Evolutionary conservation across 2,888 invertebrate species (phyloP), one percentile per base, ranked within the genome.

Genomic region (Hedya salicella): DNA sequence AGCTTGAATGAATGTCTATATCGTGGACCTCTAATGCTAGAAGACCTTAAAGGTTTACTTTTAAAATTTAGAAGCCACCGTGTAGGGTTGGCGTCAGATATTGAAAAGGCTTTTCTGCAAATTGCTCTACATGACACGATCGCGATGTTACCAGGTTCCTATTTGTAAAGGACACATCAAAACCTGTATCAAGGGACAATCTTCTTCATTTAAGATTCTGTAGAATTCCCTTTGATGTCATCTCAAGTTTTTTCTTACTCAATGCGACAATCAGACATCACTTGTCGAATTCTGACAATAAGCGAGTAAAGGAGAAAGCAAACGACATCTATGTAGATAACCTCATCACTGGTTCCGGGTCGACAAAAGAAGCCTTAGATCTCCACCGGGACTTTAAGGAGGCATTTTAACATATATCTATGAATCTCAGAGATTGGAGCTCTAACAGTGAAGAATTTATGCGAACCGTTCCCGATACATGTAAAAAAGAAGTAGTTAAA

Each of bases 161-260:
- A 16, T 21, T 21, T 11, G 3, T 21, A 6, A 21, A 21, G 6
- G 21, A 21, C 1, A 21, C 48, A 13, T 25, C 49, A 13, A 25
- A 25, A 49, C n/a, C 25, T 0, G n/a, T 21, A 25, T 25, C 13
- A 13, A 13, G 5, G 3, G n/a, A 25, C 21, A 49, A 25, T n/a
- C 4, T 49, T 3, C 13, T 25, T 6, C 11, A 49, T 21, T n/a
- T 49, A 3, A 49, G 49, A n/a, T 49, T 49, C 49, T 25, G 49
- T 49, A 49, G 49, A 21, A 25, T 49, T 3, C 21, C 49, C 4
- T 49, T 49, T 25, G 49, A 25, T 3, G 49, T 49, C n/a, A 49
- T 49, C 9, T 69, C 69, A 1, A 72, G 71, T 42, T 71, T 72
- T 25, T 71, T 74, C 32, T 19, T 74, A 6, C 49, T 49, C 25